Evolutionary conservation across 2,113 vertebrate species (phyloP).

Genomic region (Dasyornis broadbenti): DNA sequence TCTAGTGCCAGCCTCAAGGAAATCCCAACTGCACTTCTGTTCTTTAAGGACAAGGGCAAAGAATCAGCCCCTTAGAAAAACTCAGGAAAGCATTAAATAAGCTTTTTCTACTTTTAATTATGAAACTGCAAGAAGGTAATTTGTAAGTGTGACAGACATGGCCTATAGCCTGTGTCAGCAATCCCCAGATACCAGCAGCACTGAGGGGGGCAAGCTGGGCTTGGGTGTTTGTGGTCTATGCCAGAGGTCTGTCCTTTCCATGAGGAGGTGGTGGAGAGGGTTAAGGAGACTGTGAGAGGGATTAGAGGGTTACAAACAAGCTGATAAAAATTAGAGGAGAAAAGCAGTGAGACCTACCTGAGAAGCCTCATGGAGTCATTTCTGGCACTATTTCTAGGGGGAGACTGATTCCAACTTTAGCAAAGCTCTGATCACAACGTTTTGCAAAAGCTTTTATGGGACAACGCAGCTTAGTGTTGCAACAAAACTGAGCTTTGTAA

Average conservation of each 20-base stretch:
- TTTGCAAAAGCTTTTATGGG: not conserved
- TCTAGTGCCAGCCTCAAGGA: not conserved
- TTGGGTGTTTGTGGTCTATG: not conserved
- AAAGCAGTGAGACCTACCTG: not conserved
- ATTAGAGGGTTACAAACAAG: not conserved
- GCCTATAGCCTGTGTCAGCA: not conserved
- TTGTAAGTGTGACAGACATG: fast-evolving
- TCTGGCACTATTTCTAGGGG: not conserved
- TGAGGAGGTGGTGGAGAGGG: not conserved
- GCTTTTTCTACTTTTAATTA: not conserved
- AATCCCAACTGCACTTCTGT: not conserved
- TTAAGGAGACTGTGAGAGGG: not conserved
- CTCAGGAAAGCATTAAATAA: not conserved
- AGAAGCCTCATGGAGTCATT: not conserved
- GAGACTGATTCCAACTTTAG: not conserved
- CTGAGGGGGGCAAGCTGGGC: not conserved
- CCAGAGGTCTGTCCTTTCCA: not conserved
- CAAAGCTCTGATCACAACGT: not conserved
- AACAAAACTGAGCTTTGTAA: not conserved
- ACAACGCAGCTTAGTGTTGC: not conserved
- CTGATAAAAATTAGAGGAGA: not conserved
- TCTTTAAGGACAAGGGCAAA: not conserved
- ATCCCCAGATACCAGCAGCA: fast-evolving
- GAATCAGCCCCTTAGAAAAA: not conserved
- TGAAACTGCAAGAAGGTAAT: not conserved